Evolutionary conservation across 2,888 invertebrate species (phyloP).

Genomic region (Macrophya annulata): DNA sequence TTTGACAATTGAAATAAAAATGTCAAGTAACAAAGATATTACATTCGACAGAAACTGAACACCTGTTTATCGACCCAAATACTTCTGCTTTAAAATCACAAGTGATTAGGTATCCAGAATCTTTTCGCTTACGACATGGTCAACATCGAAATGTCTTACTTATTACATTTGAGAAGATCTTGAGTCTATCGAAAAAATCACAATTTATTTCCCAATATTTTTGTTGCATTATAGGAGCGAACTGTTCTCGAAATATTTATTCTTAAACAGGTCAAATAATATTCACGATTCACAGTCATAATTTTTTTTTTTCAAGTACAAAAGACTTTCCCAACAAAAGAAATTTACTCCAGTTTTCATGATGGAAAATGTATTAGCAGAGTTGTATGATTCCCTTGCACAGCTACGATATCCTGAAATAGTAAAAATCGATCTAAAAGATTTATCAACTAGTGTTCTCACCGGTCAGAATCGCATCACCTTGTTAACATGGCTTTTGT

Average conservation of each 20-base stretch:
- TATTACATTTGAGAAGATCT: neutral
- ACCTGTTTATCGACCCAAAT: neutral
- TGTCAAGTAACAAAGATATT: neutral
- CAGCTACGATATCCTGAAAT: constrained; percentile 70
- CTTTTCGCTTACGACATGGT: neutral
- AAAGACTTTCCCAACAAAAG: neutral
- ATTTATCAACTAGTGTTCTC: constrained; percentile 66
- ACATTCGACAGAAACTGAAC: neutral
- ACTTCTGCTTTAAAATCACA: neutral
- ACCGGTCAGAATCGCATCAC: constrained; percentile 65
- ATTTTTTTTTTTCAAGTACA: neutral
- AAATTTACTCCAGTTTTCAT: neutral
- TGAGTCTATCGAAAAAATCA: neutral
- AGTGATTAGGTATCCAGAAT: neutral
- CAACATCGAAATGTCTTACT: neutral
- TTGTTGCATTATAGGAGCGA: neutral
- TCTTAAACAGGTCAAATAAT: neutral
- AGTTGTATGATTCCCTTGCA: constrained; percentile 67
- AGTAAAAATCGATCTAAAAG: constrained; percentile 64
- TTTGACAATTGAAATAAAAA: neutral
- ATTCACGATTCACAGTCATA: neutral
- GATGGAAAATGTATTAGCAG: constrained; percentile 60
- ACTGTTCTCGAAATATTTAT: neutral
- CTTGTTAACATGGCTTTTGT: constrained; percentile 70
- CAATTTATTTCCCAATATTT: neutral